Conservation (phyloP, 1,140 invertebrate species). For the Bombus breviceps region DNA sequence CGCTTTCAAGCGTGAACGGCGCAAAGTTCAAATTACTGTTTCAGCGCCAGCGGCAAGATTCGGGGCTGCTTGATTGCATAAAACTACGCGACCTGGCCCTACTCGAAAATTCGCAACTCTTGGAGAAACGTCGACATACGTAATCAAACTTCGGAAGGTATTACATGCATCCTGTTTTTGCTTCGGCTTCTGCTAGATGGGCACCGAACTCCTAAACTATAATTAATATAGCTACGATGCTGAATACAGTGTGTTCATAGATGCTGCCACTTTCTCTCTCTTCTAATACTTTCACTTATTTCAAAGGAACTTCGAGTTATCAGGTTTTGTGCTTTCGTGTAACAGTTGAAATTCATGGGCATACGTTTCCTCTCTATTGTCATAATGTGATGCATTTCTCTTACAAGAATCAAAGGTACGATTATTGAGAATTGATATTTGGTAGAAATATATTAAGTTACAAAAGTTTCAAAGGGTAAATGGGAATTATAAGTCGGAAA, state of each 20-base stretch:
- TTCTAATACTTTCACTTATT: background rate
- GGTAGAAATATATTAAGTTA: no score
- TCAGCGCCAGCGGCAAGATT: slow-evolving; percentile 9
- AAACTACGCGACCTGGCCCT: slow-evolving; percentile 14
- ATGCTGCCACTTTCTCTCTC: background rate
- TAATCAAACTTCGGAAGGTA: slow-evolving; percentile 63
- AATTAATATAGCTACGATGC: slow-evolving; percentile 47
- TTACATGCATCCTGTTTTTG: slow-evolving; percentile 48
- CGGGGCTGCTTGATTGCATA: slow-evolving; percentile 26
- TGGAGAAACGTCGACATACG: slow-evolving; percentile 43
- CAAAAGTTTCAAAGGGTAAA: no score
- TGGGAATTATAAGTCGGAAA: no score
- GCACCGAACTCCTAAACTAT: slow-evolving; percentile 49
- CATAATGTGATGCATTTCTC: no score
- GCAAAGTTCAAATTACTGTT: slow-evolving; percentile 39
- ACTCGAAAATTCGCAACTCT: slow-evolving; percentile 30
- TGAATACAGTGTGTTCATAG: slow-evolving; percentile 14
- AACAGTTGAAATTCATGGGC: background rate
- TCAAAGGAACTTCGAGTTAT: background rate
- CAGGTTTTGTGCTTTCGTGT: background rate
- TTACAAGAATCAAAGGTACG: no score
- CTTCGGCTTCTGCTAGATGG: slow-evolving; percentile 25
- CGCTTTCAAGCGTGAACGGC: slow-evolving; percentile 14
- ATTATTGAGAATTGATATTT: no score
- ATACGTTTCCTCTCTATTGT: background rate